These are phyloP conservation scores for Arctia plantaginis DNA, from an alignment of 2,888 invertebrate genomes.

Conservation along the genomic window DNA sequence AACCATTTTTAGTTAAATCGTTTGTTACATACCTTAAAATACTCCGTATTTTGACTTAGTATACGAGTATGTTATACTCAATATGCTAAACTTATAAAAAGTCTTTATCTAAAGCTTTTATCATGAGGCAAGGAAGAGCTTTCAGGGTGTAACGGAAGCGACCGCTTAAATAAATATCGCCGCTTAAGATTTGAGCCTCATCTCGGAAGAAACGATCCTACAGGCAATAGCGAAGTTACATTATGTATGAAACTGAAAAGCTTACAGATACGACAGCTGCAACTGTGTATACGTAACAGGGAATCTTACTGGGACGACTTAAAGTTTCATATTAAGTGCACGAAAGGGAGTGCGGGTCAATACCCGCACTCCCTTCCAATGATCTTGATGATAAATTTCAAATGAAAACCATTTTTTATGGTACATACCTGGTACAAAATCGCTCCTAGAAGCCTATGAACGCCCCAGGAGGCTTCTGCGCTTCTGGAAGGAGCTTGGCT, in stretches of 20 bases:
- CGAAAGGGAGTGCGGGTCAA: background rate
- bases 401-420: slow-evolving; percentile 17
- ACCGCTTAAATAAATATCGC: slow-evolving; percentile 68
- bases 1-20: no score
- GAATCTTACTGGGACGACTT: slow-evolving; percentile 14
- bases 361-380: no score
- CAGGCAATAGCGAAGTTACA: slow-evolving; percentile 58
- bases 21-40: no score
- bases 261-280: slow-evolving; percentile 26
- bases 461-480: no score
- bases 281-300: background rate
- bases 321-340: slow-evolving; percentile 14
- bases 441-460: no score
- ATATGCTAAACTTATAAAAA: background rate
- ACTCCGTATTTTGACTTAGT: no score
- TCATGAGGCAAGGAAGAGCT: background rate
- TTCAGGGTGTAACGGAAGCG: slow-evolving; percentile 46
- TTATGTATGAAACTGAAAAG: slow-evolving; percentile 62
- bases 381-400: no score
- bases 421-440: no score
- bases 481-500: no score
- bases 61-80: no score
- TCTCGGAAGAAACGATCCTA: slow-evolving; percentile 46
- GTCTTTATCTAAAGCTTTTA: background rate
- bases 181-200: slow-evolving; percentile 65